A percentile compares a stretch with the other conserved stretches of the same genome.
These are phyloP conservation scores for Podarcis siculus DNA, from an alignment of 2,797 vertebrate species.

Conservation along the genomic window DNA sequence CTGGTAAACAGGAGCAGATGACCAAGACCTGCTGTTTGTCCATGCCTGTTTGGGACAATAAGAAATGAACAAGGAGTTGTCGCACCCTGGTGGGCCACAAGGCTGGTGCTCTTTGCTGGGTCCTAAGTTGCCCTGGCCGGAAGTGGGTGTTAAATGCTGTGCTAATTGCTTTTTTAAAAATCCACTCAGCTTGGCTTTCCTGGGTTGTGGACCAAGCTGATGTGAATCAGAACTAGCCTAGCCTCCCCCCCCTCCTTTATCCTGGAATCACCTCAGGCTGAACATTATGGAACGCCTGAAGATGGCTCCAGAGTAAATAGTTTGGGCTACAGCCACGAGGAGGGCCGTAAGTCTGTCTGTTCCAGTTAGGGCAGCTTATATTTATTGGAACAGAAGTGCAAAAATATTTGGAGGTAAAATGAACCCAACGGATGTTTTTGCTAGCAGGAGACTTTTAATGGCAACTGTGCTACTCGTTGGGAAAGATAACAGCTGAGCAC, in stretches of 20 bases:
- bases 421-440: constrained; percentile 74
- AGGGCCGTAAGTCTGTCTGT: constrained; percentile 19
- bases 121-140: not conserved
- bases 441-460: constrained; percentile 62
- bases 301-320: not conserved
- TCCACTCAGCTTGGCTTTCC: not conserved
- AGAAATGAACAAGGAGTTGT: too few species aligned
- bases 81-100: not conserved
- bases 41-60: not conserved
- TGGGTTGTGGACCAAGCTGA: not conserved
- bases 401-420: constrained; percentile 74
- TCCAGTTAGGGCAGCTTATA: constrained; percentile 58
- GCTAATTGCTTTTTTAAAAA: not conserved
- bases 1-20: not conserved
- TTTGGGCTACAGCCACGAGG: not conserved
- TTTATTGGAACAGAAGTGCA: constrained; percentile 70
- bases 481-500: constrained; percentile 75
- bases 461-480: constrained; percentile 66
- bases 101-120: not conserved
- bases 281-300: not conserved
- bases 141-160: not conserved
- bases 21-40: not conserved
- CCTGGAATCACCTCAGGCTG: not conserved
- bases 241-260: not conserved
- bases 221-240: too few species aligned